Base-by-base conservation (phyloP, 2,797 vertebrate genomes). In the Darevskia nairensis region DNA sequence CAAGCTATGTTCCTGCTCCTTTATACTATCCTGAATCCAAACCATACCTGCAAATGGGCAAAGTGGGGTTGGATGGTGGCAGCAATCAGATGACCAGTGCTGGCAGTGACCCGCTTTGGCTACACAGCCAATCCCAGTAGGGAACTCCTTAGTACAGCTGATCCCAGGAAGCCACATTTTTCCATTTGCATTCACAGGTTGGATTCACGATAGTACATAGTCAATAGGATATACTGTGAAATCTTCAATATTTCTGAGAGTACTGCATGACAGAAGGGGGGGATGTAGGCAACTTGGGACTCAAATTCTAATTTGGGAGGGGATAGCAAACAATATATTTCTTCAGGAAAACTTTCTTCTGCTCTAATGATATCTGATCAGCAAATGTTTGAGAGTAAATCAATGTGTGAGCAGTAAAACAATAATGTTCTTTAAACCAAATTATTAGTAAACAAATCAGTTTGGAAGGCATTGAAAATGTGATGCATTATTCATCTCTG, bases 391-490 rank as follows among this genome's bases (percentile, higher is more conserved):
- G 94, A 86, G 80, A 93, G 92, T 94, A 94, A 94, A 95, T 95
- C 94, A 93, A 82, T n/a, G 80, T 94, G 92, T 78, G 88, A 94
- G 92, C 50, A 92, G 91, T 93, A 93, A 93, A 95, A 95, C 93
- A 96, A 93, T 94, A 94, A 94, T 94, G 93, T 92, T 89, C 92
- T 95, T 95, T 92, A 94, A 94, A 89, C 88, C 80, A 93, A 95
- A 95, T 95, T 95, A 95, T 95, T 93, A 91, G 94, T 94, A 95
- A 96, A 94, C 94, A 95, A 95, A 95, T 94, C 94, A 94, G 91
- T 93, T 93, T 94, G 92, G 90, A 90, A 90, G 91, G 92, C 93
- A 94, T 89, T 21, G 88, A 92, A 88, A 92, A 88, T 88, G 8
- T 35, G 88, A 93, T 95, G 29, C 94, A 94, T 96, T 94, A 95